Evolutionary conservation across 1,140 invertebrate species (phyloP).

Genomic region (Saxidomus purpurata): DNA sequence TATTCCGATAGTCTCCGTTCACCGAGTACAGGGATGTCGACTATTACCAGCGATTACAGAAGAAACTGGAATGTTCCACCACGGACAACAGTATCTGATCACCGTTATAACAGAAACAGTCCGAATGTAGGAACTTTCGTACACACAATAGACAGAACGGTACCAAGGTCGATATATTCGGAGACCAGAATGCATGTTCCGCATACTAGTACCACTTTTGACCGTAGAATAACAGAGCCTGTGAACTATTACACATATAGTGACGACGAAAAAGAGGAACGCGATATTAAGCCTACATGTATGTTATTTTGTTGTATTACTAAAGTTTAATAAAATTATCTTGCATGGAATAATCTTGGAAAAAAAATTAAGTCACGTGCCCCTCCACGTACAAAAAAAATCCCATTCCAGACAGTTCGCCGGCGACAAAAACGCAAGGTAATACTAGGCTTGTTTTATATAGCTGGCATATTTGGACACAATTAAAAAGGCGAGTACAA

Average conservation of each 20-base stretch:
- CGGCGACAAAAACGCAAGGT: too few relatives aligned
- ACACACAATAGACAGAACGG: background rate
- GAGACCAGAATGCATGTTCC: background rate
- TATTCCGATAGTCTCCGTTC: background rate
- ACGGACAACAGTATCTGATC: background rate
- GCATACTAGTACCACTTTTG: background rate
- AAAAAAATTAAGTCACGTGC: too few relatives aligned
- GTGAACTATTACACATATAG: constrained; percentile 26
- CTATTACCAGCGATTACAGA: background rate
- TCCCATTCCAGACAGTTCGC: too few relatives aligned
- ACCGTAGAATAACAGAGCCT: background rate
- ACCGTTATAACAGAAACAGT: background rate
- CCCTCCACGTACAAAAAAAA: too few relatives aligned
- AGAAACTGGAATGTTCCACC: background rate
- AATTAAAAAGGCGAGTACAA: too few relatives aligned
- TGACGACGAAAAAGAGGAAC: constrained; percentile 10
- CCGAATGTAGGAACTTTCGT: background rate
- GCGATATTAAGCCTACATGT: background rate
- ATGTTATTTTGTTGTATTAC: background rate
- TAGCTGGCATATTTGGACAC: too few relatives aligned
- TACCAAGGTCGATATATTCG: background rate
- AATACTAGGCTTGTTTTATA: too few relatives aligned
- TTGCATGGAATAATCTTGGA: too few relatives aligned
- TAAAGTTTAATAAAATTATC: too few relatives aligned
- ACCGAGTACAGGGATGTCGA: background rate